Conservation (phyloP, 23 tunicate genomes). For the Ascidia mentula region DNA sequence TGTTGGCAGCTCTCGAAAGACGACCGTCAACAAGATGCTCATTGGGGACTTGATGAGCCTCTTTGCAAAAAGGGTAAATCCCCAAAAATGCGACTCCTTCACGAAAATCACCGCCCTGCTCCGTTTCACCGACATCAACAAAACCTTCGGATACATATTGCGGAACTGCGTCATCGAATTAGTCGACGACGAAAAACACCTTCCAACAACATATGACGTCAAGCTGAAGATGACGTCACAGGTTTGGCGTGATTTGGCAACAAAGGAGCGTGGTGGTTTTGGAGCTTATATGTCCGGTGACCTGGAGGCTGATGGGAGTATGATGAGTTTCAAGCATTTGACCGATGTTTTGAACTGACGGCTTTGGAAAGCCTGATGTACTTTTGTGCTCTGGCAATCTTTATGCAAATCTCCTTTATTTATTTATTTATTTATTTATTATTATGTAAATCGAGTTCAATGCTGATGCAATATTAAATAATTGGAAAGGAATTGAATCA, state of each 20-base stretch:
- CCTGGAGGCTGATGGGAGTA: constrained; percentile 1
- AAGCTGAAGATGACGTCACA: background rate
- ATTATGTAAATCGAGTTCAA: no score
- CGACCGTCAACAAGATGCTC: background rate
- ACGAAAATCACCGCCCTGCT: background rate
- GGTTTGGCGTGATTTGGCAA: constrained; percentile 1
- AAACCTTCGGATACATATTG: background rate
- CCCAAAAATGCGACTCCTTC: constrained; percentile 13
- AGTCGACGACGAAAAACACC: background rate
- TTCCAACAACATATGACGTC: background rate
- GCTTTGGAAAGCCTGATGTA: no score
- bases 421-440: no score
- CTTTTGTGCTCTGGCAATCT: no score
- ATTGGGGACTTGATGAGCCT: background rate
- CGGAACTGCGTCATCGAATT: constrained; percentile 7
- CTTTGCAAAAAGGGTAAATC: constrained; percentile 1
- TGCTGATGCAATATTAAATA: no score
- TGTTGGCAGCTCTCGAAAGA: background rate
- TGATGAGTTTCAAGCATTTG: background rate
- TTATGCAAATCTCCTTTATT: no score
- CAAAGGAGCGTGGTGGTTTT: background rate
- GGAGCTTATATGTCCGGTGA: constrained; percentile 16
- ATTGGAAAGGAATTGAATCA: no score
- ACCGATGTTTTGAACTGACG: background rate
- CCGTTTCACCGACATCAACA: background rate